phyloP scores from a whole-genome alignment of 2,797 vertebrate genomes.

The Sebastes steindachneri region DNA sequence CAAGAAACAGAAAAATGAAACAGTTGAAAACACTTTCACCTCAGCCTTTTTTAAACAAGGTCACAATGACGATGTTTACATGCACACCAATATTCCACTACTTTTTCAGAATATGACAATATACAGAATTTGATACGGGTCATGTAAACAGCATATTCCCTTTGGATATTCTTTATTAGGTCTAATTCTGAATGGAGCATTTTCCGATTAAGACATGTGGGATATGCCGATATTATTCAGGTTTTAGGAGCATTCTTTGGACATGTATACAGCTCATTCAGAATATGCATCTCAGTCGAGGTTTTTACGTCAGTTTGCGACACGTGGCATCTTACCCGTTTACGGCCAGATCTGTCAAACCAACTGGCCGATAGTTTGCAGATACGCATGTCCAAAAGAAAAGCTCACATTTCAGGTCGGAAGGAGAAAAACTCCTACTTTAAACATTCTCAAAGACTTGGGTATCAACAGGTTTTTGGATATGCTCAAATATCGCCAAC shows the following conservation, averaged over 20 bases:
- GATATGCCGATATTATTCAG: not conserved
- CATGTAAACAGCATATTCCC: not conserved
- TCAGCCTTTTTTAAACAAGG: not conserved
- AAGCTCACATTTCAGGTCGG: too few species aligned
- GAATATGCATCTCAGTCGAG: not conserved
- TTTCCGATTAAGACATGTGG: not conserved
- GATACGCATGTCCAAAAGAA: too few species aligned
- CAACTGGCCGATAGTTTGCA: rapidly evolving
- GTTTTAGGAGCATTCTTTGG: not conserved
- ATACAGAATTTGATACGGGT: not conserved
- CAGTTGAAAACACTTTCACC: not conserved
- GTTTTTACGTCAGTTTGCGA: not conserved
- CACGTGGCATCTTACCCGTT: rapidly evolving
- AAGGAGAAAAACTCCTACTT: too few species aligned
- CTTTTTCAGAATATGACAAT: not conserved
- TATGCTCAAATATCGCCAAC: too few species aligned
- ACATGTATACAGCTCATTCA: rapidly evolving
- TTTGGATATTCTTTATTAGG: not conserved
- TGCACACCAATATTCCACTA: not conserved
- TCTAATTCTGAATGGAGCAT: not conserved
- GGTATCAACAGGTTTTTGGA: too few species aligned
- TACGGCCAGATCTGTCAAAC: rapidly evolving
- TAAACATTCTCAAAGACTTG: too few species aligned
- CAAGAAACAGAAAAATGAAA: not conserved
- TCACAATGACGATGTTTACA: not conserved